A percentile compares a stretch with the other conserved stretches of the same genome.
Conservation (phyloP, 2,888 invertebrate species). For the Andrena chrysosceles region DNA sequence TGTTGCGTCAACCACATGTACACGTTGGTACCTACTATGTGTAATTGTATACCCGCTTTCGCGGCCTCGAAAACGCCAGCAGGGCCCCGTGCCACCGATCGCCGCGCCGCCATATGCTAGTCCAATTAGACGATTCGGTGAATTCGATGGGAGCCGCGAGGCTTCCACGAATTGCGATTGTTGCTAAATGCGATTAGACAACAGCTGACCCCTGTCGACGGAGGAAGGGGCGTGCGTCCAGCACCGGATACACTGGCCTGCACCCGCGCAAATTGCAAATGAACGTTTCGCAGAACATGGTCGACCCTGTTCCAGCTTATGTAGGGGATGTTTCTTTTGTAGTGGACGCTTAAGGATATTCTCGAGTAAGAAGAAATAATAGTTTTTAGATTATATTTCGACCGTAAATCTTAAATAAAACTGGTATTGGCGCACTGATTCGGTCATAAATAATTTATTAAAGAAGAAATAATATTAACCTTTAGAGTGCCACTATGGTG, state of each 20-base stretch:
- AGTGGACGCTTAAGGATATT: background rate
- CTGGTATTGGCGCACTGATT: no score
- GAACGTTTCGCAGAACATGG: background rate
- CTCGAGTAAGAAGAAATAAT: no score
- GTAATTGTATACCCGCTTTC: background rate
- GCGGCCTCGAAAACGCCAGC: background rate
- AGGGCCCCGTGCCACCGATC: background rate
- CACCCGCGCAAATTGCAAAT: background rate
- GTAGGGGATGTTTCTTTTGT: background rate
- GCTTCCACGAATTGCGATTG: conserved; percentile 32
- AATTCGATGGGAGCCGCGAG: conserved; percentile 18
- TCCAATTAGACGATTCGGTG: conserved; percentile 35
- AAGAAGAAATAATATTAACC: no score
- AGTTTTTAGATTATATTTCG: no score
- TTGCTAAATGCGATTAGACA: conserved; percentile 26
- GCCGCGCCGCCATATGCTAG: background rate
- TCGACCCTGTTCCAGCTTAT: no score
- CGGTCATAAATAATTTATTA: no score
- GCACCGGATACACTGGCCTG: background rate
- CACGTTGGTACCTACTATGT: background rate
- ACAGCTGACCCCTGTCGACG: background rate
- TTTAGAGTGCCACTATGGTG: no score
- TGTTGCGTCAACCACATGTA: background rate
- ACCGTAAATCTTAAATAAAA: no score
- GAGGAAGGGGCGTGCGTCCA: background rate